A percentile compares a stretch with the other conserved stretches of the same genome.
These are phyloP conservation scores for Agapostemon virescens DNA, from an alignment of 2,888 invertebrate genomes.

Conservation along the genomic window DNA sequence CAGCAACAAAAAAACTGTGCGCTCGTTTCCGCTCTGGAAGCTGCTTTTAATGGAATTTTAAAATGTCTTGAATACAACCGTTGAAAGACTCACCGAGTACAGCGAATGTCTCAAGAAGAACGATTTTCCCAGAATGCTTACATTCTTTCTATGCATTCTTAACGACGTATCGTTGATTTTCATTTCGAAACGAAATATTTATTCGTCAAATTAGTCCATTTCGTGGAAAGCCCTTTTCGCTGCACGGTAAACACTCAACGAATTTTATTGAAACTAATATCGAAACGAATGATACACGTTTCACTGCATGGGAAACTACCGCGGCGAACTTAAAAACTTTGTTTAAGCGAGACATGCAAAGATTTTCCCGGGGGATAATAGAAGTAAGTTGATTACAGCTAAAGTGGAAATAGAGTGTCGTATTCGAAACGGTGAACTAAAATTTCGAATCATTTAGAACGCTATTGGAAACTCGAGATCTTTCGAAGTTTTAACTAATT, in stretches of 20 bases:
- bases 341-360: background rate
- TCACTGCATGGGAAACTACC: background rate
- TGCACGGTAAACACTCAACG: no score
- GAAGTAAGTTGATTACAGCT: background rate
- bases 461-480: background rate
- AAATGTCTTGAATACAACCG: background rate
- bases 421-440: background rate
- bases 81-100: background rate
- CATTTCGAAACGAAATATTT: background rate
- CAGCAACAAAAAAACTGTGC: background rate
- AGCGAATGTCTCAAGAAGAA: background rate
- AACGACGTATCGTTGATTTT: background rate
- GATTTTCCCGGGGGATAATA: background rate
- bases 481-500: background rate
- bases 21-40: background rate
- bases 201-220: background rate
- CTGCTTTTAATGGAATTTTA: background rate
- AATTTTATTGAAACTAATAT: background rate
- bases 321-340: background rate
- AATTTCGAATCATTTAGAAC: background rate
- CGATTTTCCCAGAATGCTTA: background rate
- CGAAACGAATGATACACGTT: background rate
- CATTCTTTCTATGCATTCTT: background rate
- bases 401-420: background rate
- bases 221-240: background rate